Evolutionary conservation across 2,113 vertebrate species (phyloP).

Genomic region (Cairina moschata): DNA sequence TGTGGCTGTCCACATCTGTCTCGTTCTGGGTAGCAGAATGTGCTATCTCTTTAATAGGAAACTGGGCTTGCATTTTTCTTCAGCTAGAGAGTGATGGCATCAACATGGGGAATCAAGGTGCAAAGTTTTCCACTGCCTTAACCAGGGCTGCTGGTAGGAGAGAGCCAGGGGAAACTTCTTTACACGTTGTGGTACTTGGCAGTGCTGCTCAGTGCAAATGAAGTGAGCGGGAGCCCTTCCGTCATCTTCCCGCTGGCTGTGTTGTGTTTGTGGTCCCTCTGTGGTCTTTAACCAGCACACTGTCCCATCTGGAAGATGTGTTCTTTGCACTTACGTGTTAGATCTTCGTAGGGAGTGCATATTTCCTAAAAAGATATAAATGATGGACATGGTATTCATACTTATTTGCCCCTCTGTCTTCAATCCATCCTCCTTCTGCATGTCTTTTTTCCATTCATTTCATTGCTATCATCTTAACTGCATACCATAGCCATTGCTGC

Average conservation of each 20-base stretch:
- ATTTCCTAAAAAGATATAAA: neutral
- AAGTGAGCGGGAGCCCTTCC: neutral
- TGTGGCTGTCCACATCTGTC: neutral
- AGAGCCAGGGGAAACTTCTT: rapidly evolving
- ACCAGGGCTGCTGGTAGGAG: neutral
- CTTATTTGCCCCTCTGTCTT: neutral
- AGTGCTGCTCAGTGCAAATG: neutral
- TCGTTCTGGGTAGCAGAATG: neutral
- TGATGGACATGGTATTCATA: neutral
- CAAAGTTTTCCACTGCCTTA: neutral
- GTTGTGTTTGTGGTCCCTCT: neutral
- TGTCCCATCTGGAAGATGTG: neutral
- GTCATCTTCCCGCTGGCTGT: neutral
- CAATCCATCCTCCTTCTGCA: neutral
- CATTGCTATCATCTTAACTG: neutral
- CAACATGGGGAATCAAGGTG: neutral
- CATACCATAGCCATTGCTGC: neutral
- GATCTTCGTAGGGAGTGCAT: neutral
- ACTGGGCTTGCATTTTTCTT: neutral
- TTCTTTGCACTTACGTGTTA: neutral
- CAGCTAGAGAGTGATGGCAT: neutral
- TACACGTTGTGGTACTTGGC: neutral
- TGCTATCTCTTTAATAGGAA: neutral
- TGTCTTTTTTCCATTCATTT: neutral
- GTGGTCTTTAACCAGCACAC: neutral